Conservation (phyloP, 2,888 invertebrate species). For the Ethmia dodecea region DNA sequence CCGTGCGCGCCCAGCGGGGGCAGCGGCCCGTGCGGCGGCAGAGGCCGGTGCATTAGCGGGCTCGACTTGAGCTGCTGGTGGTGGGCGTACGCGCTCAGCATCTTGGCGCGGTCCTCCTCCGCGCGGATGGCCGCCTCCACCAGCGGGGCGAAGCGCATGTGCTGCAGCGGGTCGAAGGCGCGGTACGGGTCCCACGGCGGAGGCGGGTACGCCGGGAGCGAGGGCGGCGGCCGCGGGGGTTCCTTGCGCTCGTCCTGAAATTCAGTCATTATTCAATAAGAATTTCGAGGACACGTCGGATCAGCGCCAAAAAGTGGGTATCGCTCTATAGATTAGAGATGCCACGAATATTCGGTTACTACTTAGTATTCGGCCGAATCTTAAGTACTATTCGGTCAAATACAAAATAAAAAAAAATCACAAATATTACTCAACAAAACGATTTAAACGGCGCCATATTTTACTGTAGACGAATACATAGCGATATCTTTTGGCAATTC, state of each 20-base stretch:
- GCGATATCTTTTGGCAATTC: too few relatives aligned
- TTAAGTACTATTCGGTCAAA: too few relatives aligned
- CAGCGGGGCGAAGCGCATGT: constrained; percentile 85
- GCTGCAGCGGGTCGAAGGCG: constrained; percentile 82
- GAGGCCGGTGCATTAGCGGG: constrained; percentile 59
- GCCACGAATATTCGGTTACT: too few relatives aligned
- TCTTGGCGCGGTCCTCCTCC: constrained; percentile 88
- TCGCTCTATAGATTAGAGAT: too few relatives aligned
- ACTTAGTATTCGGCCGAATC: too few relatives aligned
- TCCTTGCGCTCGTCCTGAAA: constrained; percentile 67
- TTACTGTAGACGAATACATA: too few relatives aligned
- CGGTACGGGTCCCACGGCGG: constrained; percentile 84
- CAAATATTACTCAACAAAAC: too few relatives aligned
- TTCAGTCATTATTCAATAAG: too few relatives aligned
- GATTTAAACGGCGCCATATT: too few relatives aligned
- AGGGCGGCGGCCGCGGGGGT: constrained; percentile 60
- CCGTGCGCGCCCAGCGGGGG: constrained; percentile 54
- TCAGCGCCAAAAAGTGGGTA: too few relatives aligned
- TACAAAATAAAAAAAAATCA: too few relatives aligned
- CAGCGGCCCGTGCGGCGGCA: constrained; percentile 66
- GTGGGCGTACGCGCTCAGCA: constrained; percentile 83
- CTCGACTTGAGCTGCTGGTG: constrained; percentile 75
- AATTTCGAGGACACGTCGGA: too few relatives aligned
- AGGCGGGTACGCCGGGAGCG: constrained; percentile 77
- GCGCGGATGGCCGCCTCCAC: constrained; percentile 87